Conservation (phyloP, 2,113 vertebrate genomes). For the Seriola dumerili region DNA sequence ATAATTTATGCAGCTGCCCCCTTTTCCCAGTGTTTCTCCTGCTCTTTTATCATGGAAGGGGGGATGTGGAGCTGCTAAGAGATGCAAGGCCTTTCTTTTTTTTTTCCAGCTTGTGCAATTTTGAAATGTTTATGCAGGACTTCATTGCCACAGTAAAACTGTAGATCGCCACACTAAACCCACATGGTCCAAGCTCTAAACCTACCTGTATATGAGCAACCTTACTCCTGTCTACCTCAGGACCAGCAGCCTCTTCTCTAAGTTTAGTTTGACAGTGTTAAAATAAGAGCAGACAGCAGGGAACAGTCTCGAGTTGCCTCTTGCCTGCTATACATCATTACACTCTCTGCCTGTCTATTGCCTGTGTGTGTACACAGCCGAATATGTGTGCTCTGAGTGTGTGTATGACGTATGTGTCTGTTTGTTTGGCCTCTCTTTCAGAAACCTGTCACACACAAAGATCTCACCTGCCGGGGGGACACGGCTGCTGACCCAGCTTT, state of each 20-base stretch:
- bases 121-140: slow-evolving; percentile 21
- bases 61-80: slow-evolving; percentile 30
- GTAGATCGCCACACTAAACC: not conserved
- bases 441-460: slow-evolving; percentile 19
- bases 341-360: not conserved
- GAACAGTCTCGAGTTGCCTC: slow-evolving; percentile 7
- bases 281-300: slow-evolving; percentile 15
- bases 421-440: slow-evolving; percentile 35
- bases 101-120: slow-evolving; percentile 16
- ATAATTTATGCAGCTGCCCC: slow-evolving; percentile 71
- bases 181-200: not conserved
- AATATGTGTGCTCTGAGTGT: not conserved
- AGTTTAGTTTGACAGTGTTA: not conserved
- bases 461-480: slow-evolving; percentile 37
- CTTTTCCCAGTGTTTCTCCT: slow-evolving; percentile 52
- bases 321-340: slow-evolving; percentile 25
- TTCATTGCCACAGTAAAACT: not conserved
- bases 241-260: not conserved
- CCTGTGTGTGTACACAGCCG: not conserved
- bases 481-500: not conserved
- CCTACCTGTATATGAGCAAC: not conserved
- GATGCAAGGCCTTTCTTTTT: not conserved
- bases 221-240: not conserved
- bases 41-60: slow-evolving; percentile 53
- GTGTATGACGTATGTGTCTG: not conserved